phyloP scores from a whole-genome alignment of 2,113 vertebrate species.

The Podocnemis expansa region DNA sequence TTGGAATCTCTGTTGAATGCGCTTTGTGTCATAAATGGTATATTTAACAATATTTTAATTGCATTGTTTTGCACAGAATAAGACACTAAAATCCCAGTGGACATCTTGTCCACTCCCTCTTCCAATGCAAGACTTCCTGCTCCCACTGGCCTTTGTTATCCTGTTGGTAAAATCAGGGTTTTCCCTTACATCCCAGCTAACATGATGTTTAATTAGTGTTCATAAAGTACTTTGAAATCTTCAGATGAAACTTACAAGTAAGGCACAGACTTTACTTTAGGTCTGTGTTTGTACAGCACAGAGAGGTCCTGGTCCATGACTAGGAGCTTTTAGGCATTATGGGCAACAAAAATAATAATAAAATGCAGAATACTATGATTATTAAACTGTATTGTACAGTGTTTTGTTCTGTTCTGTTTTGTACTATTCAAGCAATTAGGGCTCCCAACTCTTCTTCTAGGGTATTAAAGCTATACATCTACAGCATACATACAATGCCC shows the following conservation, averaged over 20 bases:
- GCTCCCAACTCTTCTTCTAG: not conserved
- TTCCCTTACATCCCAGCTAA: not conserved
- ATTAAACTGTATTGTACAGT: conserved; percentile 3
- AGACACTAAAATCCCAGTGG: not conserved
- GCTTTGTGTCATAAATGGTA: not conserved
- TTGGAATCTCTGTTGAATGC: not conserved
- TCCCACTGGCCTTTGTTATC: not conserved
- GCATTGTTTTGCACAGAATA: not conserved
- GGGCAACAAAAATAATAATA: not conserved
- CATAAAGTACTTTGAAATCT: not conserved
- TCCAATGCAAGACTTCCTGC: not conserved
- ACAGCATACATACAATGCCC: not conserved
- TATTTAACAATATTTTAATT: not conserved
- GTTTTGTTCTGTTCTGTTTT: not conserved
- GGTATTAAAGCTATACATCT: not conserved
- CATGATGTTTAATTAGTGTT: not conserved
- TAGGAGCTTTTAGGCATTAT: no score
- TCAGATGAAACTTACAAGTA: not conserved
- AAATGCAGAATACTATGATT: conserved; percentile 4
- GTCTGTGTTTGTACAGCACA: not conserved
- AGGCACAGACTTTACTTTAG: not conserved
- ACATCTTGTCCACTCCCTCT: not conserved
- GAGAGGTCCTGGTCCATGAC: not conserved
- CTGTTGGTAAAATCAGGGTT: not conserved
- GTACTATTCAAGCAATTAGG: not conserved